These are phyloP conservation scores for Planiliza haematocheilus DNA, from an alignment of 2,113 vertebrate genomes.

Conservation along the genomic window DNA sequence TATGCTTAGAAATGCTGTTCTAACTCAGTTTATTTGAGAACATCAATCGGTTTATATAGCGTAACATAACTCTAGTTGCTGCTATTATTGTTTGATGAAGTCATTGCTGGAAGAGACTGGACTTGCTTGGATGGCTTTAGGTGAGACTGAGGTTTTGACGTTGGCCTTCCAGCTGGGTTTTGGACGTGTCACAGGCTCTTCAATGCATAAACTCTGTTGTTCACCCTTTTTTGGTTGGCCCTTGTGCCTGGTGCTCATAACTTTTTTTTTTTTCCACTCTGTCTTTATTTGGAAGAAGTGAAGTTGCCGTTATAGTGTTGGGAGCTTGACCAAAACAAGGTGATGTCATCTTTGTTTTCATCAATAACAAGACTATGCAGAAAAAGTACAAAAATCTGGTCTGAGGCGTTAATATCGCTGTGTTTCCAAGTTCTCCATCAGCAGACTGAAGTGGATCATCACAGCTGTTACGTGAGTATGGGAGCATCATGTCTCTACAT, in stretches of 20 bases:
- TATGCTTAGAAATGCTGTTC: neutral
- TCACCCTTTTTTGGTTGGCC: neutral
- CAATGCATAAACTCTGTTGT: slow-evolving; percentile 21
- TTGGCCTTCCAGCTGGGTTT: slow-evolving; percentile 16
- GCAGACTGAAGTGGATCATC: neutral
- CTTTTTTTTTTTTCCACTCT: slow-evolving; percentile 9
- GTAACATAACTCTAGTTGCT: neutral
- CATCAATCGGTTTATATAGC: neutral
- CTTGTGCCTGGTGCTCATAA: neutral
- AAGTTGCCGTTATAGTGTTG: neutral
- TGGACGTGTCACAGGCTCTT: neutral
- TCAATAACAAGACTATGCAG: slow-evolving; percentile 5
- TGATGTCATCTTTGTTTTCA: slow-evolving; percentile 32
- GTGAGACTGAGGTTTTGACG: neutral
- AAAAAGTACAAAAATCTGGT: neutral
- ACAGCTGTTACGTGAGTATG: neutral
- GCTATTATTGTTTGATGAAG: neutral
- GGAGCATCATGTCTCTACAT: neutral
- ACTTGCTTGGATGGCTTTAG: neutral
- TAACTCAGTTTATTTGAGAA: too few species aligned
- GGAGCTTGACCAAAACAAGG: neutral
- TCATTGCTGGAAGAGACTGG: slow-evolving; percentile 15
- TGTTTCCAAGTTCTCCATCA: neutral
- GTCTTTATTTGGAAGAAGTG: slow-evolving; percentile 21
- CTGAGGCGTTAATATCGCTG: neutral